phyloP scores from a whole-genome alignment of 1,140 invertebrate genomes.

The Drosophila micromelanica region DNA sequence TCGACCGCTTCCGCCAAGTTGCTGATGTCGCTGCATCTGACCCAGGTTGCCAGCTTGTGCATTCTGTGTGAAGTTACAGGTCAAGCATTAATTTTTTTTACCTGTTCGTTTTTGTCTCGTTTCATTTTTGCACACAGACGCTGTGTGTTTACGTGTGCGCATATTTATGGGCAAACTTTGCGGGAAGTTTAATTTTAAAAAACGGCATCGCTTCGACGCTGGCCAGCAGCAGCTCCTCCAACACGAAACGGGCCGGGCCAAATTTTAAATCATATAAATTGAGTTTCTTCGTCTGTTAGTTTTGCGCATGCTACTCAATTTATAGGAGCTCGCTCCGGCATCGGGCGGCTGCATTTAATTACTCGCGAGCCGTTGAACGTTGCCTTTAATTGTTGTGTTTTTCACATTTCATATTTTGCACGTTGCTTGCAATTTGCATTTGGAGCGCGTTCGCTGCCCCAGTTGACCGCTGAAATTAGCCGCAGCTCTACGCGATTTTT shows the following conservation, averaged over 20 bases:
- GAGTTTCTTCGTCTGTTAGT: constrained; percentile 17
- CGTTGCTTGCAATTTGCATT: neutral
- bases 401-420: neutral
- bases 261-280: constrained; percentile 55
- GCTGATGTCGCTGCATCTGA: constrained; percentile 17
- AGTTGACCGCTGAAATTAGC: constrained; percentile 6
- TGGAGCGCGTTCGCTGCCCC: neutral
- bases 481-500: constrained; percentile 5
- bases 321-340: constrained; percentile 7
- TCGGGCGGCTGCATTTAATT: constrained; percentile 35
- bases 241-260: neutral
- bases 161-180: constrained; percentile 61
- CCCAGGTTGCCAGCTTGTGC: constrained; percentile 26
- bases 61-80: constrained; percentile 44
- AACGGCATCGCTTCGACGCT: constrained; percentile 34
- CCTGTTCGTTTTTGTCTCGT: constrained; percentile 22
- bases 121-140: constrained; percentile 17
- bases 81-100: constrained; percentile 69
- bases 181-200: constrained; percentile 60
- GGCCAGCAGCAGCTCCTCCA: constrained; percentile 9
- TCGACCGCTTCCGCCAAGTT: neutral
- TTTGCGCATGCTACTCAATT: constrained; percentile 35
- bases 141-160: constrained; percentile 22
- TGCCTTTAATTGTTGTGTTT: constrained; percentile 35
- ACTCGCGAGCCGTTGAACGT: neutral